Evolutionary conservation across 2,113 vertebrate genomes (phyloP), one percentile per base, ranked within the genome.

Genomic region (Chrysemys picta): DNA sequence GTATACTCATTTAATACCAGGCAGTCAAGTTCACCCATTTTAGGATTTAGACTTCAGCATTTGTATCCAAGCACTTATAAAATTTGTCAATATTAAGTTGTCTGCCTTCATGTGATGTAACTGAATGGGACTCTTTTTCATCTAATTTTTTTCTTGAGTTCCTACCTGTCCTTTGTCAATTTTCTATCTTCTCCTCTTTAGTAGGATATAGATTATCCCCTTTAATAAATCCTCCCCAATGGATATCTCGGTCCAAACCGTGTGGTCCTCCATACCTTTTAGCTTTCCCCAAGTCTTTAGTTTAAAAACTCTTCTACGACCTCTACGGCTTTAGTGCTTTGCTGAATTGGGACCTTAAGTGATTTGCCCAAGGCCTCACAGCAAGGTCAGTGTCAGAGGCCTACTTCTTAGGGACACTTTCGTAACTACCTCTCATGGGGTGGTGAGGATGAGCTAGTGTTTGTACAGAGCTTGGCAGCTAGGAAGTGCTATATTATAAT

Each of bases 401-500:
- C 93, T 92, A 0, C 42, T 87, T 38, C 93, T 91, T 72, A 57
- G 81, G 80, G 75, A 19, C 27, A 0, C 45, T 96, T 93, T 91
- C 91, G 42, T 81, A 85, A 59, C 49, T 54, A 89, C 17, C 31
- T 72, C 35, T 21, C 83, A 38, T 93, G 95, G 96, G 96, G 94
- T 80, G 94, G 83, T 75, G 69, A 75, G 8, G 82, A 80, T 72
- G 87, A 80, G 85, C 78, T 56, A 47, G 81, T 95, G 93, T 96
- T 97, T 94, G 95, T 94, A 92, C 95, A 95, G 89, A 1, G 0
- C 91, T 83, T 96, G 96, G 96, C 89, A 91, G 95, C 81, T 0
- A 10, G 0, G 85, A 95, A 93, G 97, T 95, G 96, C 88, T 86
- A 87, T 1, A 35, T 96, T 96, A 95, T 0, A 50, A 50, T 72